phyloP scores from a whole-genome alignment of 1,140 invertebrate species.

The Musca vetustissima region DNA sequence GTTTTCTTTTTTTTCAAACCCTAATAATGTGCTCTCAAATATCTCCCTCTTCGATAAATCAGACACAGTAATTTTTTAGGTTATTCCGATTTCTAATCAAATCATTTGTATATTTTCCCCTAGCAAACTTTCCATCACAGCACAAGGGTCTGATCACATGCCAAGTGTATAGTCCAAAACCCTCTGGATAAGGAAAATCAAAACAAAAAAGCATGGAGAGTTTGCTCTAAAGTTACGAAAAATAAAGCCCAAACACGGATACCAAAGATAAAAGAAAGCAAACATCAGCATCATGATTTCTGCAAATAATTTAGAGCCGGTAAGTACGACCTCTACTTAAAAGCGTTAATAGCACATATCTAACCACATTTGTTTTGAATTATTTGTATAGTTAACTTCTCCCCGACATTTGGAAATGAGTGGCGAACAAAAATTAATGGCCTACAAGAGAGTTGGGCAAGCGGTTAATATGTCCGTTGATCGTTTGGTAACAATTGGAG shows the following conservation, averaged over 20 bases:
- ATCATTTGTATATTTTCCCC: too few species aligned
- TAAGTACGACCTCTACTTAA: background rate
- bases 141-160: too few species aligned
- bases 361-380: background rate
- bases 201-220: too few species aligned
- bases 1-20: too few species aligned
- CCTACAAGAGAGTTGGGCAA: constrained; percentile 89
- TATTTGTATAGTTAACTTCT: background rate
- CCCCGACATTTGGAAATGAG: constrained; percentile 15
- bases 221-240: too few species aligned
- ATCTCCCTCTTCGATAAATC: too few species aligned
- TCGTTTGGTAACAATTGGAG: constrained; percentile 95
- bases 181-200: too few species aligned
- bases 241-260: background rate
- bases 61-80: too few species aligned
- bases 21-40: too few species aligned
- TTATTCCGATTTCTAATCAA: too few species aligned
- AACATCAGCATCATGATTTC: background rate
- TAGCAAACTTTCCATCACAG: too few species aligned
- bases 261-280: background rate
- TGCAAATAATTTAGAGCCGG: constrained; percentile 14
- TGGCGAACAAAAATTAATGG: constrained; percentile 44
- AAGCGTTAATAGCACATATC: background rate
- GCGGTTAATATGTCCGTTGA: constrained; percentile 95
- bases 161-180: too few species aligned